Base-by-base conservation (phyloP, 1,140 invertebrate genomes). In the Panonychus citri region DNA sequence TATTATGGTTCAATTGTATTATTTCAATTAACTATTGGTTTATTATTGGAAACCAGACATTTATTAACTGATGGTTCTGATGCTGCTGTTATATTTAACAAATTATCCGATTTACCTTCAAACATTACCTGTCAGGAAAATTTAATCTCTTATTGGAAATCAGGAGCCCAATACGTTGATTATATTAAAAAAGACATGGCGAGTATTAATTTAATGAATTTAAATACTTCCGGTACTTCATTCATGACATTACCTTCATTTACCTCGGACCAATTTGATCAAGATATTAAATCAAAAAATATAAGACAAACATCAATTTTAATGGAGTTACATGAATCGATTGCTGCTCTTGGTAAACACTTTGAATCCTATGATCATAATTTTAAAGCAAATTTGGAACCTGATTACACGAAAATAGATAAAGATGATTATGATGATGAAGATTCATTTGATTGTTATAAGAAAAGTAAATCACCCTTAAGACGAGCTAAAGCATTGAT, bases 61-160 rank as follows among this genome's bases (percentile, higher is more conserved):
- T 89, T 95, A 83, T 72, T 96, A 8, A 91, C 89, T 73, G 81
- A 90, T 60, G 89, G 79, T 81, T 79, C 87, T 66, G 90, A 90
- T 71, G 94, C 89, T 4, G 89, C 89, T 24, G 83, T 94, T 73
- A 93, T 97, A 65, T 96, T 96, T 68, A 96, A 95, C 71, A 84
- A 85, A 15, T 71, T 97, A 2, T 94, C 89, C 10, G 86, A 93
- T 67, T 85, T 94, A 65, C 90, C 90, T 57, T 83, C 85, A 21
- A 82, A 87, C 69, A 80, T 94, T 52, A 81, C 88, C 67, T 84
- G 91, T 75, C 82, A 91, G 49, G 85, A 91, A 65, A 74, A 77
- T 63, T 70, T 84, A 53, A 74, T 83, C 61, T 30, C 17, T 17
- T 25, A 28, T 13, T 59, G 57, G 53, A 28, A n/a, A 17, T 19